Evolutionary conservation across 2,797 vertebrate genomes (phyloP).

Genomic region (Myotis daubentonii): DNA sequence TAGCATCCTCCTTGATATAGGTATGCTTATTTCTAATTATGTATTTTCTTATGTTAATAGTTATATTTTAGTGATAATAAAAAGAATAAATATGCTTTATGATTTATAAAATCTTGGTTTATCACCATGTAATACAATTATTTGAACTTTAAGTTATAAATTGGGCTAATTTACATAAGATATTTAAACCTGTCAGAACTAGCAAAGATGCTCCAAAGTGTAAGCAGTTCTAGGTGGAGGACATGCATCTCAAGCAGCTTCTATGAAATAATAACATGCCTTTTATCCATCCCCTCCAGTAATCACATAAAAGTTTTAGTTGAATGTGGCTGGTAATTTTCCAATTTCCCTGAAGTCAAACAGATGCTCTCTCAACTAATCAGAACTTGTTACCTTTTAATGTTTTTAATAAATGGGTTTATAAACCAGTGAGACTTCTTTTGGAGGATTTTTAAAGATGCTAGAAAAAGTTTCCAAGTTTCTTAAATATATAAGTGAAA

Average conservation of each 20-base stretch:
- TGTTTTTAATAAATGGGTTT: constrained; percentile 25
- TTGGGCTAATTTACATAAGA: background rate
- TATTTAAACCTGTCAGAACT: background rate
- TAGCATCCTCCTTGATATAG: background rate
- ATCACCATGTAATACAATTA: background rate
- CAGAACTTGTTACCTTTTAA: constrained; percentile 27
- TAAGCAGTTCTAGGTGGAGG: background rate
- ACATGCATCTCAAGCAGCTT: background rate
- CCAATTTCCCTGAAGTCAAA: constrained; percentile 20
- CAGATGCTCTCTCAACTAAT: constrained; percentile 26
- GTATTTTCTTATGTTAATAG: background rate
- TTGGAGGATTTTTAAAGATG: background rate
- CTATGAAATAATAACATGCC: background rate
- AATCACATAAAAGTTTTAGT: background rate
- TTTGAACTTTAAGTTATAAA: background rate
- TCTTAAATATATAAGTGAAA: background rate
- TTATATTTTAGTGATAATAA: background rate
- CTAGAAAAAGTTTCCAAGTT: background rate
- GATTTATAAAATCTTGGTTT: background rate
- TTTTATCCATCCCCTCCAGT: background rate
- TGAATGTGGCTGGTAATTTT: constrained; percentile 19
- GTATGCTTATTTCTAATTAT: background rate
- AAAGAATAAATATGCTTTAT: background rate
- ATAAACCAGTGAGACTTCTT: background rate
- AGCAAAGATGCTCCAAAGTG: background rate